Conservation (phyloP, 2,797 vertebrate genomes). For the Crocidura indochinensis region DNA sequence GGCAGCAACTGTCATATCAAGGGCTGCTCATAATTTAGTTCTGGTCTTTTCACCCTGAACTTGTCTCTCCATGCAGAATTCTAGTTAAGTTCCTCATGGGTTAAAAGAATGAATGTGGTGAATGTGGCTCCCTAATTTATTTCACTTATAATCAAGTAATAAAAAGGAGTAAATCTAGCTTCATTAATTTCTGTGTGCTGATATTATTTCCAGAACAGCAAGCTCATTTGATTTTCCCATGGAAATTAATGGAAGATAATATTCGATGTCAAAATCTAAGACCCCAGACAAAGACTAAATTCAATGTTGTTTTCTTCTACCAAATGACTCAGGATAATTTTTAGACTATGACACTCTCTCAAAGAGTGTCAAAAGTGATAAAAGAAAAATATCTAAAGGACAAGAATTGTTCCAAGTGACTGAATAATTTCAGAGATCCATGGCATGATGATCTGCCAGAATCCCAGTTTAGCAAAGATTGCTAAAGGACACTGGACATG, state of each 20-base stretch:
- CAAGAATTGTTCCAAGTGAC: constrained; percentile 60
- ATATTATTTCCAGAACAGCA: constrained; percentile 59
- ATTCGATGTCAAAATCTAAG: constrained; percentile 55
- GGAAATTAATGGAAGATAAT: constrained; percentile 57
- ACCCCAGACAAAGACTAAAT: constrained; percentile 58
- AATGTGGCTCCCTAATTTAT: constrained; percentile 33
- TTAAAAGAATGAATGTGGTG: constrained; percentile 38
- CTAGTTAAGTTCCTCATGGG: constrained; percentile 19
- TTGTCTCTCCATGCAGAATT: constrained; percentile 49
- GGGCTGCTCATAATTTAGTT: not conserved
- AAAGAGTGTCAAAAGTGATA: constrained; percentile 6
- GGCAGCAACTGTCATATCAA: constrained; percentile 3
- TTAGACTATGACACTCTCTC: not conserved
- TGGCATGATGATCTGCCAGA: constrained; percentile 1
- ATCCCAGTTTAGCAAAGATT: constrained; percentile 54
- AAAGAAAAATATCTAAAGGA: constrained; percentile 25
- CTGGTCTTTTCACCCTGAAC: not conserved
- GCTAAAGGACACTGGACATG: constrained; percentile 20
- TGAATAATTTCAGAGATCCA: constrained; percentile 53
- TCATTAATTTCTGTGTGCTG: constrained; percentile 34
- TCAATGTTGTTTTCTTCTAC: constrained; percentile 40
- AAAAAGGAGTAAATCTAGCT: constrained; percentile 37
- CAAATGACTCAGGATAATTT: not conserved
- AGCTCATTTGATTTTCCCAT: not conserved
- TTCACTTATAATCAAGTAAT: constrained; percentile 50